Evolutionary conservation across 2,888 invertebrate genomes (phyloP).

Genomic region (Aleiodes alternator): DNA sequence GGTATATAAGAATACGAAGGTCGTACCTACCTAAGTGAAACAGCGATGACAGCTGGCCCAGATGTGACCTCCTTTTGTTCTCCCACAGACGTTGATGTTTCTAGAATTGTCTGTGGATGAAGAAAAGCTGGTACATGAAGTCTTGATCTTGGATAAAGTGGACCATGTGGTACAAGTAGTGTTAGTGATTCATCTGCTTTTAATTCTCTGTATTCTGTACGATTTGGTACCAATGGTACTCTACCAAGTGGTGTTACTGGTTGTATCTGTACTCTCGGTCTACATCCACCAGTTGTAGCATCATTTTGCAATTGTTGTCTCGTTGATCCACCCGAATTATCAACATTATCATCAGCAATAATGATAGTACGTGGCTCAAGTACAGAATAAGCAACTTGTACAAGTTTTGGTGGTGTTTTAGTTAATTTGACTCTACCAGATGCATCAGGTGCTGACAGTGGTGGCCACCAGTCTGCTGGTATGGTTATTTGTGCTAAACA

Average conservation of each 20-base stretch:
- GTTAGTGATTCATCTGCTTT: slow-evolving; percentile 89
- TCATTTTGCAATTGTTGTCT: slow-evolving; percentile 66
- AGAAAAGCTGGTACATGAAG: slow-evolving; percentile 94
- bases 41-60: slow-evolving; percentile 79
- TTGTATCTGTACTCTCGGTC: slow-evolving; percentile 84
- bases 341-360: slow-evolving; percentile 74
- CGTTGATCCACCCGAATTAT: slow-evolving; percentile 39
- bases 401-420: slow-evolving; percentile 84
- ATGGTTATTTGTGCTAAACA: slow-evolving; percentile 91
- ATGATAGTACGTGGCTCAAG: slow-evolving; percentile 84
- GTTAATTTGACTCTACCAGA: slow-evolving; percentile 73
- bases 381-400: slow-evolving; percentile 91
- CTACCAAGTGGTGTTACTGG: slow-evolving; percentile 78
- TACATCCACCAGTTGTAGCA: slow-evolving; percentile 78
- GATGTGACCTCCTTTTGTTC: slow-evolving; percentile 32
- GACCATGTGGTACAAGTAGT: slow-evolving; percentile 90
- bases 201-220: slow-evolving; percentile 89
- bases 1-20: too few relatives aligned
- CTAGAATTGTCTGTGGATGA: slow-evolving; percentile 75
- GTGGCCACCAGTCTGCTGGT: slow-evolving; percentile 95
- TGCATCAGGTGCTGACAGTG: slow-evolving; percentile 80
- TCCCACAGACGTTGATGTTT: slow-evolving; percentile 31
- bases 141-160: slow-evolving; percentile 91
- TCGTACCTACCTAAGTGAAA: slow-evolving; percentile 86
- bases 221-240: slow-evolving; percentile 86